Conservation (phyloP, 2,888 invertebrate genomes). For the Balanococcus diminutus region DNA sequence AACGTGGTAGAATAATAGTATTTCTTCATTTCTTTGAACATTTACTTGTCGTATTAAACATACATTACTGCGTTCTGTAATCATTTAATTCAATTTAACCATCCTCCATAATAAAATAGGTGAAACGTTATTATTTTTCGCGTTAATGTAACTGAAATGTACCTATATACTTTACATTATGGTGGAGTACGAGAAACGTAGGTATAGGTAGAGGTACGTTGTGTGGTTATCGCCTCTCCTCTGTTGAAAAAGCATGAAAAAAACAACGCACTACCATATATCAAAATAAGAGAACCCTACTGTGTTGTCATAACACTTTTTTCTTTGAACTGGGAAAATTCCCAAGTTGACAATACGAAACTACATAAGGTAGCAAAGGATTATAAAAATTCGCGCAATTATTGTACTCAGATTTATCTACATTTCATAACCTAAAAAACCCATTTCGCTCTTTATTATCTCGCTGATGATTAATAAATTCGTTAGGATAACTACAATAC, state of each 20-base stretch:
- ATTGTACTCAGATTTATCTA: neutral
- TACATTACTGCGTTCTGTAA: neutral
- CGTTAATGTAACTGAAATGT: neutral
- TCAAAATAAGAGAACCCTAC: neutral
- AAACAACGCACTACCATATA: neutral
- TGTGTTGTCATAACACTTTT: neutral
- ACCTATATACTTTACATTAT: neutral
- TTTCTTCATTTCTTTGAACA: constrained; percentile 5
- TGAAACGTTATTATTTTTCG: neutral
- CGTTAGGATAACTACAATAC: constrained; percentile 3
- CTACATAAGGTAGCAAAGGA: neutral
- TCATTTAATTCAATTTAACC: neutral
- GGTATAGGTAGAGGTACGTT: too few relatives aligned
- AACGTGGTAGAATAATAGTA: neutral
- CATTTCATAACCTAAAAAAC: neutral
- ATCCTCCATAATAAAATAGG: neutral
- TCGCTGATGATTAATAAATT: constrained; percentile 10
- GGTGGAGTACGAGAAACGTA: neutral
- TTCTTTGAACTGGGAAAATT: constrained; percentile 1
- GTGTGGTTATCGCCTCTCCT: neutral
- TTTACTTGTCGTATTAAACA: neutral
- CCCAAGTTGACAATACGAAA: constrained; percentile 6
- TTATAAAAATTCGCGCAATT: neutral
- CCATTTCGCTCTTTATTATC: neutral
- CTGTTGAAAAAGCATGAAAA: neutral